phyloP scores from a whole-genome alignment of 2,888 invertebrate species.

The Andrena trimmerana region DNA sequence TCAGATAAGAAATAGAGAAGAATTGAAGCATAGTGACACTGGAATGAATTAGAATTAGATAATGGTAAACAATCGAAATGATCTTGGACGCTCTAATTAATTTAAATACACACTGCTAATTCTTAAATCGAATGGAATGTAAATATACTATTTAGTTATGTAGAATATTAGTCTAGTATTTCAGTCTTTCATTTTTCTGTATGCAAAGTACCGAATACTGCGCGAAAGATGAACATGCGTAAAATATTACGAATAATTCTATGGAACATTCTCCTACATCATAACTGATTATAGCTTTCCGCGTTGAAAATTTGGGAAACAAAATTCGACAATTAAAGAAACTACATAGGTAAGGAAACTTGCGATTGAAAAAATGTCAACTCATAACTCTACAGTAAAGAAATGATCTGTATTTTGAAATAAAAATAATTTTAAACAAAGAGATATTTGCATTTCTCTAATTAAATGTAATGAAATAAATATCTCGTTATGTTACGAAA shows the following conservation, averaged over 20 bases:
- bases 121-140: not conserved
- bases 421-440: no score
- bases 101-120: no score
- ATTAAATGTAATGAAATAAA: no score
- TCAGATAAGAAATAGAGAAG: slow-evolving; percentile 16
- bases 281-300: not conserved
- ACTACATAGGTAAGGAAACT: not conserved
- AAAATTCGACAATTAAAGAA: not conserved
- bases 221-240: no score
- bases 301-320: not conserved
- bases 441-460: no score
- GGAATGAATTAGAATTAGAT: slow-evolving; percentile 30
- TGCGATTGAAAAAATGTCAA: no score
- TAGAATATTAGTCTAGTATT: not conserved
- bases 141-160: not conserved
- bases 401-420: not conserved
- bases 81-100: not conserved
- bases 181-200: slow-evolving; percentile 19
- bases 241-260: no score
- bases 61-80: slow-evolving; percentile 17
- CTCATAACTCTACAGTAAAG: no score
- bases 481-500: no score
- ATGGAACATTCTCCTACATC: no score
- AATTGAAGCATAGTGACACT: not conserved
- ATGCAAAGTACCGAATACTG: not conserved